Evolutionary conservation across 2,797 vertebrate genomes (phyloP).

Genomic region (Acipenser oxyrinchus): DNA sequence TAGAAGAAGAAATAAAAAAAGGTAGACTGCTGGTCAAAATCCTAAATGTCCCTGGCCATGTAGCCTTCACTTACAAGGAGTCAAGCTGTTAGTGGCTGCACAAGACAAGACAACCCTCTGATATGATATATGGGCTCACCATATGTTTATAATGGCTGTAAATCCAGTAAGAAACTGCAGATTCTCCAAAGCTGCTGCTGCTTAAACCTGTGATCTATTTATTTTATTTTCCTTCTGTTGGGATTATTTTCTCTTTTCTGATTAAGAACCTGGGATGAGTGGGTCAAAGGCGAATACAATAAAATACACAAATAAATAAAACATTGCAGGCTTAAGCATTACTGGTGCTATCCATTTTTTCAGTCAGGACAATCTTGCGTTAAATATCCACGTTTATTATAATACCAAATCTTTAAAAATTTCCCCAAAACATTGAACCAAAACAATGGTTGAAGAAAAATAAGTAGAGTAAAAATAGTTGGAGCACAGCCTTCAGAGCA

Average conservation of each 20-base stretch:
- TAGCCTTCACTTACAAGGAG: slow-evolving; percentile 20
- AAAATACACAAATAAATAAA: slow-evolving; percentile 23
- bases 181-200: slow-evolving; percentile 47
- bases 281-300: slow-evolving; percentile 24
- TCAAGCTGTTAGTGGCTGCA: slow-evolving; percentile 36
- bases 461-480: too few relatives aligned
- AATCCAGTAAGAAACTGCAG: slow-evolving; percentile 43
- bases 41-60: neutral
- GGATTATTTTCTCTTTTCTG: slow-evolving; percentile 62
- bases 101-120: slow-evolving; percentile 39
- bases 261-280: slow-evolving; percentile 39
- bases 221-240: slow-evolving; percentile 31
- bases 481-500: too few relatives aligned
- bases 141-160: slow-evolving; percentile 37
- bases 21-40: too few relatives aligned
- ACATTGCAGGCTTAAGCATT: slow-evolving; percentile 19
- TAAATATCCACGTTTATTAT: too few relatives aligned
- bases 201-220: slow-evolving; percentile 54
- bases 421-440: too few relatives aligned
- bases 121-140: slow-evolving; percentile 51
- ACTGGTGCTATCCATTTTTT: too few relatives aligned
- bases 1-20: too few relatives aligned
- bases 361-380: too few relatives aligned
- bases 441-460: too few relatives aligned
- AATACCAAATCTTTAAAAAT: too few relatives aligned